Evolutionary conservation across 1,140 invertebrate species (phyloP).

Genomic region (Drosophila pectinifera): DNA sequence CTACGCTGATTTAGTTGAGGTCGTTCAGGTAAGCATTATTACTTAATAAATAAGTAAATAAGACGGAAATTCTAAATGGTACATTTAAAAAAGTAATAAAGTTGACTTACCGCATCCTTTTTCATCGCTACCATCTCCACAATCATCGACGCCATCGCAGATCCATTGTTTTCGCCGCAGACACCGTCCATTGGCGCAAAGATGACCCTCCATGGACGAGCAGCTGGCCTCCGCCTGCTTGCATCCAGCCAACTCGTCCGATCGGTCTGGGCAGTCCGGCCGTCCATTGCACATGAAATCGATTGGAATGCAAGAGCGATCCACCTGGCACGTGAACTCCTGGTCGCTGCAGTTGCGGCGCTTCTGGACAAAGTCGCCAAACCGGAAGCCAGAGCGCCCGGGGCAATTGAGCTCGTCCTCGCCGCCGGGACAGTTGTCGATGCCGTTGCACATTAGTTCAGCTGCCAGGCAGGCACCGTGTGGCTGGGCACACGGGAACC

Average conservation of each 20-base stretch:
- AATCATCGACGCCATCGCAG: conserved; percentile 86
- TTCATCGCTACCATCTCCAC: conserved; percentile 89
- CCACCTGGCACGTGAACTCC: conserved; percentile 86
- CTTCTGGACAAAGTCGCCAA: conserved; percentile 7
- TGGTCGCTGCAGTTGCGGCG: conserved; percentile 84
- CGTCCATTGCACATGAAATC: conserved; percentile 90
- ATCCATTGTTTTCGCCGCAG: conserved; percentile 67
- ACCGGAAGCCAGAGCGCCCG: conserved; percentile 3
- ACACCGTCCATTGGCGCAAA: conserved; percentile 74
- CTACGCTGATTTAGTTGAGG: no score
- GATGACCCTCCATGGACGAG: conserved; percentile 48
- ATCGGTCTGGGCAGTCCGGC: conserved; percentile 91
- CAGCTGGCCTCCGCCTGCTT: conserved; percentile 56
- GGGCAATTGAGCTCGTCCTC: conserved; percentile 85
- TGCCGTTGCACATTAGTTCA: conserved; percentile 85
- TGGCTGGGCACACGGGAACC: conserved; percentile 75
- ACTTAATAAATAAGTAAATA: no score
- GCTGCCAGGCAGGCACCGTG: conserved; percentile 84
- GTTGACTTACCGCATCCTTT: conserved; percentile 86
- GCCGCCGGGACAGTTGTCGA: conserved; percentile 86
- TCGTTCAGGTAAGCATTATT: no score
- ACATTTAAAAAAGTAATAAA: background rate
- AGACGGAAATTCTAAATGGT: no score
- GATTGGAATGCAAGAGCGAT: conserved; percentile 88
- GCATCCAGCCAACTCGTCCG: conserved; percentile 89